Evolutionary conservation across 2,113 vertebrate species (phyloP), one percentile per base, ranked within the genome.

Genomic region (Callorhinus ursinus): DNA sequence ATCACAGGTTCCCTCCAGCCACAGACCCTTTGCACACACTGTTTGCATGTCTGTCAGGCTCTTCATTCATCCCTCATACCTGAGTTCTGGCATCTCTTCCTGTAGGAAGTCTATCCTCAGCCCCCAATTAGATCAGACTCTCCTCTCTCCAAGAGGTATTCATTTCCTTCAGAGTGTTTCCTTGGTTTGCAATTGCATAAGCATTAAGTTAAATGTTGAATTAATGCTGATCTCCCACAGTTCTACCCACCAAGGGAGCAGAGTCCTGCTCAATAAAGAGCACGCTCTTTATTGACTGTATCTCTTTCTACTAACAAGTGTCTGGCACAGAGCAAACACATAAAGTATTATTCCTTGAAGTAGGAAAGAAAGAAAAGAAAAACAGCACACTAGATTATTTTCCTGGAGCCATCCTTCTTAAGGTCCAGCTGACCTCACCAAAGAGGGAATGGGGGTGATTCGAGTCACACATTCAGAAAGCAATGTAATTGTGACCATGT

Each of bases 1-100:
- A 39, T 79, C 33, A 24, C 3, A 88, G 87, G 65, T 39, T 86
- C 26, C 77, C 59, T 96, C 49, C 18, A 55, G 19, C 24, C 77
- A 57, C 31, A n/a, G 61, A 28, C 7, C 28, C 22, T 67, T 95
- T 74, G 82, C 26, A 49, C 79, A 65, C 24, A n/a, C n/a, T 42
- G 15, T 16, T 49, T 46, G 18, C 7, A 46, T 69, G 1, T 69
- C 83, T 69, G 57, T 51, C 55, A 71, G 21, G 51, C 10, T 90
- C n/a, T 83, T 97, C 74, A 46, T 46, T 96, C 51, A 46, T 36
- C n/a, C 76, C 21, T 94, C 67, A 83, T 24, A 63, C 82, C 46
- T 90, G 80, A 51, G 5, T 21, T 65, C 21, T 63, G 80, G 3
- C 49, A 39, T 53, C 57, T 94, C 18, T 65, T 79, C 22, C 39